Evolutionary conservation across 1,140 invertebrate species (phyloP), one percentile per base, ranked within the genome.

Genomic region (Scaptomyza hsui): DNA sequence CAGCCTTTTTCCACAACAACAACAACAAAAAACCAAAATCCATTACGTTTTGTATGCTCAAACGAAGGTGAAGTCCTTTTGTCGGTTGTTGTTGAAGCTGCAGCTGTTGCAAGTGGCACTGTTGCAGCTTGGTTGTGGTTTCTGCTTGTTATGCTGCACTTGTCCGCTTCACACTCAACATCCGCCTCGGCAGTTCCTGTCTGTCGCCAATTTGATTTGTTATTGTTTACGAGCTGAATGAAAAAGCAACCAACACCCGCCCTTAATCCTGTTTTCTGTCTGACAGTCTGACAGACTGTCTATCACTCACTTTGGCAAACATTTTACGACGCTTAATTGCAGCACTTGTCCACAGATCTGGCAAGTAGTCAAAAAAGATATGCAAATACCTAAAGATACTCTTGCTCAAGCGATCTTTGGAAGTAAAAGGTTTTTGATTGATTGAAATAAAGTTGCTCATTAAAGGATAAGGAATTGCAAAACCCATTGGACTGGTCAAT

Each of bases 141-240:
- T 21, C 53, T 62, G 42, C 32, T 70, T 70, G 67, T 63, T 70
- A 70, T 70, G 59, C 65, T 62, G 65, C 65, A 53, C 29, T 68
- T 68, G 57, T 51, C 52, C 29, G 35, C 15, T 26, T 35, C 45
- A 51, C 45, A 59, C 69, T 44, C 45, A 48, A 26, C 69, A 57
- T 71, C 68, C 68, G 61, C 37, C 61, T 72, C 48, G 39, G 32
- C 51, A 32, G 19, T 70, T 70, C 44, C 44, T 48, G 67, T 67
- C 63, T 72, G 55, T 41, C 55, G 63, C 48, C 63, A 68, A 52
- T 72, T 72, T 72, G 69, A 72, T 68, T 72, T 72, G 69, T 68
- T 67, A 72, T 68, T 72, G 69, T 67, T 68, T 72, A 59, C 62
- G 53, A 59, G 55, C 19, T 59, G 52, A 37, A 42, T 72, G 56